Percentiles rank a stretch among this genome's conserved stretches.
Conservation (phyloP, 2,113 vertebrate genomes). For the Jacana jacana region DNA sequence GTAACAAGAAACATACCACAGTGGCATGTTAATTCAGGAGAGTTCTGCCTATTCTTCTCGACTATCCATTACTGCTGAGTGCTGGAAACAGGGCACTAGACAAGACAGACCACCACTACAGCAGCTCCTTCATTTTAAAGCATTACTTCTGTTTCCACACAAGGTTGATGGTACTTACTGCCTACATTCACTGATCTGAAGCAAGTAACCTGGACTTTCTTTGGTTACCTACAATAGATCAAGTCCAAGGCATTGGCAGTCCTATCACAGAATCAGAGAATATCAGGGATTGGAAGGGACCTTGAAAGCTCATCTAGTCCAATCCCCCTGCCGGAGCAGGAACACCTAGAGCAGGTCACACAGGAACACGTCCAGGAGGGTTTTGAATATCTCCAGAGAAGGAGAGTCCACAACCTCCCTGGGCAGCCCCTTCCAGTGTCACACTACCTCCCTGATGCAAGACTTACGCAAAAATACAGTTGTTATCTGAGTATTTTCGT, state of each 20-base stretch:
- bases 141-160: background rate
- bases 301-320: no score
- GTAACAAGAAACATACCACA: background rate
- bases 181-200: background rate
- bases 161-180: background rate
- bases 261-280: no score
- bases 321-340: no score
- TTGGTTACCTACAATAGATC: background rate
- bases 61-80: background rate
- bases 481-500: background rate
- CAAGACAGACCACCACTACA: background rate
- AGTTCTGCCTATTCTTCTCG: background rate
- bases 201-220: background rate
- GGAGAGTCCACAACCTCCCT: no score
- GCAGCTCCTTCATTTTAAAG: background rate
- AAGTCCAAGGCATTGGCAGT: accelerated
- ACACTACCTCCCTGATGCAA: background rate
- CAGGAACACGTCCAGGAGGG: no score
- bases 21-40: background rate
- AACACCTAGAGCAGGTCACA: no score
- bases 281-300: no score
- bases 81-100: background rate
- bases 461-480: background rate
- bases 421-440: no score
- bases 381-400: no score